Base-by-base conservation (phyloP, 2,113 vertebrate species). In the Arothron firmamentum region DNA sequence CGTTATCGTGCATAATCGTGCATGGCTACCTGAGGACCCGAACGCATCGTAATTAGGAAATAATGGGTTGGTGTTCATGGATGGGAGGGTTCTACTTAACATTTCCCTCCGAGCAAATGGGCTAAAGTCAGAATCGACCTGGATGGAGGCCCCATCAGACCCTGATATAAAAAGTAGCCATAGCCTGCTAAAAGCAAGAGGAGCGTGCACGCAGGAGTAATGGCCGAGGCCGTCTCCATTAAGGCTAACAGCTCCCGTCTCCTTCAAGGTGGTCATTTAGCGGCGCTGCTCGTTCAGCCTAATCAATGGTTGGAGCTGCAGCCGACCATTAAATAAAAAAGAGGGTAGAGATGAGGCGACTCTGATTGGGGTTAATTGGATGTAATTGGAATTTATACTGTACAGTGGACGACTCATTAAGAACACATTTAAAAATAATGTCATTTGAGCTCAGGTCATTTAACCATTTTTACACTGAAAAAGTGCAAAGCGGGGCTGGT, bases 351-450 rank as follows among this genome's bases (percentile, higher is more conserved):
- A 93, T 91, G 92, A 93, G 93, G 91, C 86, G 91, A 91, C 90
- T 93, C 90, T 94, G 93, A 93, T 94, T 95, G 93, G 94, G 94
- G 95, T 96, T 97, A 98, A 98, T 96, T 95, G 94, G 92, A 92
- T 95, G 93, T 95, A 96, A 95, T 95, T 94, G 92, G 91, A 95
- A 96, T 96, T 95, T 95, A 94, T 95, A 93, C 92, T 87, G 75
- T 91, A 92, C 91, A 93, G 91, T 89, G 91, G 64, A 88, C 88
- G 92, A 94, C 92, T 93, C 89, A 92, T 91, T 90, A 92, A 90
- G 90, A 88, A 88, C 88, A 85, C 86, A 87, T 90, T 82, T 86
- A 88, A 90, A 87, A 87, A 85, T 88, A 89, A 89, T 90, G 88
- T 90, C 77, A 58, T 85, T 87, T 87, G 80, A 85, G 88, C 84